Base-by-base conservation (phyloP, 2,888 invertebrate species). In the Archips xylosteana region DNA sequence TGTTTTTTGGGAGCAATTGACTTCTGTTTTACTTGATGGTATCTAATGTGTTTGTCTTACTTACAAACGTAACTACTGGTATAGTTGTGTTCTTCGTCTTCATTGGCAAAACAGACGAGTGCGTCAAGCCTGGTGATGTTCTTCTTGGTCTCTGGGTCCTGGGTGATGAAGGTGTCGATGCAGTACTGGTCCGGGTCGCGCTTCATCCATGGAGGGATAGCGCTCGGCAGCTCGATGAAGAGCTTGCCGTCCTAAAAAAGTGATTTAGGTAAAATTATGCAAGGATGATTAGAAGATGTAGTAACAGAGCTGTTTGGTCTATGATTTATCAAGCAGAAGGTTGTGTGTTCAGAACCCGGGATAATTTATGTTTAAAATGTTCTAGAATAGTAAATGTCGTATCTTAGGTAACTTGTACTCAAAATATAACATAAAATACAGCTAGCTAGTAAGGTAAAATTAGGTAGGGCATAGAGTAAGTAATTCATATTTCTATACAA, bases 181-280 rank as follows among this genome's bases (percentile, higher is more conserved):
- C 94, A 94, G 80, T 92, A 94, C 74, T 88, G 83, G 78, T 92
- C 91, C 0, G 90, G 87, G 0, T 78, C 78, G 0, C 81, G 78
- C 15, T 87, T 77, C 13, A 78, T 77, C 83, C 85, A 88, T 0
- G 88, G 87, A 0, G 87, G 85, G 1, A 85, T 80, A 12, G 6
- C 73, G 47, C 76, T 74, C 0, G 86, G 79, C 12, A 87, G 65
- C 36, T 89, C 85, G 5, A 92, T 82, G 79, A 84, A 89, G 0
- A 94, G 83, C 0, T 82, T 80, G 0, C 94, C 94, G 81, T 93
- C 89, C 94, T 94, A 84, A 0, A 49, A 76, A 75, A 73, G 34
- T 67, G 51, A 71, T 12, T 3, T 3, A 45, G 3, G 12, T 13
- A 4, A 9, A 23, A 54, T 54, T 54, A 54, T 23, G 2, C 54